Evolutionary conservation across 2,888 invertebrate genomes (phyloP).

Genomic region (Helobdella robusta): DNA sequence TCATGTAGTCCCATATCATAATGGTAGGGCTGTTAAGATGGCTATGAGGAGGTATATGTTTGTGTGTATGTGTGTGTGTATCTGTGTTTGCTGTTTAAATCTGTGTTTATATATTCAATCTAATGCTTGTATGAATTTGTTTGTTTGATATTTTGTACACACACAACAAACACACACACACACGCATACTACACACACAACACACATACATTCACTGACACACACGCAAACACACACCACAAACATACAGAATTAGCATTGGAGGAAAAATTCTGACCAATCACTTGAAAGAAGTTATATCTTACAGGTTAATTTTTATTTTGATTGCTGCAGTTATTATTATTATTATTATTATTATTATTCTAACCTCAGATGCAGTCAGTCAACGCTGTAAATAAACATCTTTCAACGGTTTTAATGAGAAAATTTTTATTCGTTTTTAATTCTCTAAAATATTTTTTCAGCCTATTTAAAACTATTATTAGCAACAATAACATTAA

Average conservation of each 20-base stretch:
- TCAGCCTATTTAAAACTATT: not conserved
- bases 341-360: too few species aligned
- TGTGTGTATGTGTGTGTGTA: too few species aligned
- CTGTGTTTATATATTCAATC: too few species aligned
- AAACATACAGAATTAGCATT: slow-evolving; percentile 66
- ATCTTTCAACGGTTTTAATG: not conserved
- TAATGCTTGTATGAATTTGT: too few species aligned
- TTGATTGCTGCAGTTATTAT: too few species aligned
- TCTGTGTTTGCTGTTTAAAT: too few species aligned
- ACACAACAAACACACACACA: not conserved
- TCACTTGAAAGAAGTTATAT: slow-evolving; percentile 90
- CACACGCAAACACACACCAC: not conserved
- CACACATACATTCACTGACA: not conserved
- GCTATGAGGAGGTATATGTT: slow-evolving; percentile 52
- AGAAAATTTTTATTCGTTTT: not conserved
- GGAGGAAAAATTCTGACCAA: slow-evolving; percentile 95
- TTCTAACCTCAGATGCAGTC: not conserved
- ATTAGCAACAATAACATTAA: too few species aligned
- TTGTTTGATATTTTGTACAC: not conserved
- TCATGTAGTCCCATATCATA: slow-evolving; percentile 74
- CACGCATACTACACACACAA: too few species aligned
- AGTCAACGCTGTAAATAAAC: not conserved
- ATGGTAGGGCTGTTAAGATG: slow-evolving; percentile 57
- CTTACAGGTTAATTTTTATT: slow-evolving; percentile 61
- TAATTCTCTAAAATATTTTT: not conserved